phyloP scores from a whole-genome alignment of 2,797 vertebrate species.

The Hybognathus amarus region DNA sequence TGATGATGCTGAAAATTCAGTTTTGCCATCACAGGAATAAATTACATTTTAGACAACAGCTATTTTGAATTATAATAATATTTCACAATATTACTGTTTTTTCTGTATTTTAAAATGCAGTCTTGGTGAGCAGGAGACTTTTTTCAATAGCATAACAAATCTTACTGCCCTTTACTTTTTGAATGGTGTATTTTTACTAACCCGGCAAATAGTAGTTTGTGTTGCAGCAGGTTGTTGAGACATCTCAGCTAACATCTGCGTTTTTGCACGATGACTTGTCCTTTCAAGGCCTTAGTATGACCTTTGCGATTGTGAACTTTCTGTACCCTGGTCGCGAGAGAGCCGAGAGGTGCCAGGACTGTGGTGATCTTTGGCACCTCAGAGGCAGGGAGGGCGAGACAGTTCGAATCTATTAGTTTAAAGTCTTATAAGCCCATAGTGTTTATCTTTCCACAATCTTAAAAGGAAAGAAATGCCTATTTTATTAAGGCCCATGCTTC shows the following conservation, averaged over 20 bases:
- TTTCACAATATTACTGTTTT: background rate
- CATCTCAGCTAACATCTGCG: background rate
- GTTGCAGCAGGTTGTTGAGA: background rate
- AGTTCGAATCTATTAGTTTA: conserved; percentile 12
- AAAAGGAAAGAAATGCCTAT: background rate
- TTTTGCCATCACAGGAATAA: background rate
- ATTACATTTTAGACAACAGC: background rate
- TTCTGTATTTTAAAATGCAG: background rate
- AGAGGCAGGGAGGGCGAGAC: conserved; percentile 33
- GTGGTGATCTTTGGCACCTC: conserved; percentile 50
- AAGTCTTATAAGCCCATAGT: background rate
- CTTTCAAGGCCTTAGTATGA: conserved; percentile 8
- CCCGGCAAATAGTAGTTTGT: background rate
- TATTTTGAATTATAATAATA: background rate
- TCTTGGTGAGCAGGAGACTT: background rate
- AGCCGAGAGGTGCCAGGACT: conserved; percentile 36
- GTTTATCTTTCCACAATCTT: background rate
- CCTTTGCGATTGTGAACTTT: conserved; percentile 39
- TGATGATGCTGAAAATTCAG: background rate
- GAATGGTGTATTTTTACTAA: background rate
- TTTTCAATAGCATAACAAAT: background rate
- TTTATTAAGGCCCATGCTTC: background rate
- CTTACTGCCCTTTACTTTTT: background rate
- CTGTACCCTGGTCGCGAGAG: conserved; percentile 39
- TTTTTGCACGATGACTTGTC: background rate